phyloP scores from a whole-genome alignment of 2,888 invertebrate species.

The Drosophila nigricruria region DNA sequence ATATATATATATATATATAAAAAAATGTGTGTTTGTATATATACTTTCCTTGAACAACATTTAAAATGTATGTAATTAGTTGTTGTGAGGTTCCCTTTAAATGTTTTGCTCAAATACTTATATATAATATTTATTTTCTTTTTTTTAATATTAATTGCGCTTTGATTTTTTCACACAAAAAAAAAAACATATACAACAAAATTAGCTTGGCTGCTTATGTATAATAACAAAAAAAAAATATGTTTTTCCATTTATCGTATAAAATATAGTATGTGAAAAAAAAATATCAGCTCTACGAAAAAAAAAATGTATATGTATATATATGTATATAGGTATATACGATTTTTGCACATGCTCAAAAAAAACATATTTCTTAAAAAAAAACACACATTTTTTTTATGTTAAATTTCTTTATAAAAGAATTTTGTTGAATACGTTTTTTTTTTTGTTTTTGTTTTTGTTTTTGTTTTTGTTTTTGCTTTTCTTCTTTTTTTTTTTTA shows the following conservation, averaged over 20 bases:
- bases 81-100: conserved; percentile 67
- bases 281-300: conserved; percentile 56
- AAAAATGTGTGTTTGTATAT: conserved; percentile 47
- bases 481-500: conserved; percentile 3
- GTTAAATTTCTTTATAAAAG: conserved; percentile 38
- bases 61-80: conserved; percentile 72
- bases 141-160: conserved; percentile 52
- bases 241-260: conserved; percentile 27
- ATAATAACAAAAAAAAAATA: conserved; percentile 70
- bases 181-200: conserved; percentile 66
- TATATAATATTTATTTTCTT: neutral
- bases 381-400: conserved; percentile 22
- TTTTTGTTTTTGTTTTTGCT: no score
- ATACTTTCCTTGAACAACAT: conserved; percentile 72
- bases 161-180: conserved; percentile 19
- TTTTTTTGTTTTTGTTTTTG: neutral
- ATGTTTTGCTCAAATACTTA: conserved; percentile 8
- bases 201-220: conserved; percentile 76
- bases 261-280: conserved; percentile 51
- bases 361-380: conserved; percentile 32
- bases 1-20: conserved; percentile 41
- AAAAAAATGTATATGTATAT: conserved; percentile 37
- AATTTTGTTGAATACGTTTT: conserved; percentile 16
- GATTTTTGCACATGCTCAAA: conserved; percentile 51
- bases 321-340: conserved; percentile 4